These are phyloP conservation scores for Spea hammondii DNA, from an alignment of 2,797 vertebrate genomes.

Conservation along the genomic window DNA sequence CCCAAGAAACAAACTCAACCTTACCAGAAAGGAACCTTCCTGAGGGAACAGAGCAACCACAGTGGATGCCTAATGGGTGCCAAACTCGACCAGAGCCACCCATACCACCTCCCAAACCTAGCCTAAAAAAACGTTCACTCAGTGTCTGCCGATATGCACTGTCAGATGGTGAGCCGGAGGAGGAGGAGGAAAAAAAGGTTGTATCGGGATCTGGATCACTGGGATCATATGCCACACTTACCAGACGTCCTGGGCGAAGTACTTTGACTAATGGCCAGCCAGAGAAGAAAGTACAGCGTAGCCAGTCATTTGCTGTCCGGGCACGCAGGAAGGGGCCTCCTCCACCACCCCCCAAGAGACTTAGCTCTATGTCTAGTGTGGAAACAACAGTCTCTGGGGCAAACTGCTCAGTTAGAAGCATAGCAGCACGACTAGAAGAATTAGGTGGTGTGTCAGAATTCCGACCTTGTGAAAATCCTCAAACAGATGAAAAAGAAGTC, in stretches of 20 bases:
- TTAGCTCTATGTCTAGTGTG: constrained; percentile 81
- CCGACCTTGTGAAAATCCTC: constrained; percentile 8
- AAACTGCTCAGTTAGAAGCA: constrained; percentile 66
- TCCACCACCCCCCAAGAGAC: constrained; percentile 84
- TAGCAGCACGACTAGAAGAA: constrained; percentile 67
- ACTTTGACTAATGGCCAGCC: constrained; percentile 61
- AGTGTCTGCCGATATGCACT: constrained; percentile 82
- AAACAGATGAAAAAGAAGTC: constrained; percentile 57
- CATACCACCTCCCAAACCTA: not conserved
- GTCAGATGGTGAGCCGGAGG: constrained; percentile 83
- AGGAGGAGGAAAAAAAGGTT: constrained; percentile 69
- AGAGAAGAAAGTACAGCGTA: constrained; percentile 75
- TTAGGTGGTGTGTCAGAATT: not conserved
- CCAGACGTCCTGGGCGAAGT: constrained; percentile 77
- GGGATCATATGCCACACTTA: constrained; percentile 87
- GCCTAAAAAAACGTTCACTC: constrained; percentile 77
- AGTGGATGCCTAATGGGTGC: constrained; percentile 33
- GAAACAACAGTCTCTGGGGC: constrained; percentile 1
- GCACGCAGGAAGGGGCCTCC: constrained; percentile 86
- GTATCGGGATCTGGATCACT: constrained; percentile 63
- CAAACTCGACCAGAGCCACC: constrained; percentile 40
- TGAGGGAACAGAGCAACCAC: constrained; percentile 75
- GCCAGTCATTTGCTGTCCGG: constrained; percentile 89
- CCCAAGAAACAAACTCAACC: constrained; percentile 66
- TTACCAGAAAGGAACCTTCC: constrained; percentile 83